Evolutionary conservation across 2,797 vertebrate genomes (phyloP), one percentile per base, ranked within the genome.

Genomic region (Zonotrichia albicollis): DNA sequence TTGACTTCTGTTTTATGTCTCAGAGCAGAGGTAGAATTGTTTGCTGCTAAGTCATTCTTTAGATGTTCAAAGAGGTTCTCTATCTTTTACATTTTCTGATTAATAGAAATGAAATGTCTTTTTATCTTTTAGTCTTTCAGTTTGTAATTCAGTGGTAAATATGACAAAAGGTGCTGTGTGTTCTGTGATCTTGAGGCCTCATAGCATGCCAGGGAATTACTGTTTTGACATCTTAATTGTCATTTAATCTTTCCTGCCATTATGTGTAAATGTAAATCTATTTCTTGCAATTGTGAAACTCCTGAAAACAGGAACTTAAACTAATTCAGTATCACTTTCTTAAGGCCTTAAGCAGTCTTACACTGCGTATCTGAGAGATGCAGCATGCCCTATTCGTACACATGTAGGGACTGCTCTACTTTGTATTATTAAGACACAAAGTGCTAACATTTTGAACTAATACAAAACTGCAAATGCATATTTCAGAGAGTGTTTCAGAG

Each of bases 201-300:
- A 23, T 22, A 66, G 19, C 45, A 51, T 75, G 22, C 54, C 46
- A 66, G 58, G 55, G 43, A 94, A 94, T 81, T 84, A 86, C 45
- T 88, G 58, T 88, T 96, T 88, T 95, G 87, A 91, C 91, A 88
- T 65, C 38, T 81, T 58, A 87, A 68, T 94, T 94, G 57, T 74
- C 55, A 43, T 70, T 89, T 92, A 91, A 67, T 91, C 70, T 85
- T 90, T 83, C 61, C 21, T 68, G 30, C 42, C 38, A 34, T 90
- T 81, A 61, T 75, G 32, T 53, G 15, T 58, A 21, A 26, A 29
- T 51, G 50, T 75, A 85, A 65, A 85, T 50, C 10, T 87, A 4
- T 58, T 87, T 72, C 54, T 83, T 77, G 13, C 30, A 34, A 12
- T 74, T 89, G 18, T 48, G 75, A 75, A 91, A 48, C 36, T 70